A percentile compares a stretch with the other conserved stretches of the same genome.
Conservation (phyloP, 2,888 invertebrate species). For the Podabrus alpinus region DNA sequence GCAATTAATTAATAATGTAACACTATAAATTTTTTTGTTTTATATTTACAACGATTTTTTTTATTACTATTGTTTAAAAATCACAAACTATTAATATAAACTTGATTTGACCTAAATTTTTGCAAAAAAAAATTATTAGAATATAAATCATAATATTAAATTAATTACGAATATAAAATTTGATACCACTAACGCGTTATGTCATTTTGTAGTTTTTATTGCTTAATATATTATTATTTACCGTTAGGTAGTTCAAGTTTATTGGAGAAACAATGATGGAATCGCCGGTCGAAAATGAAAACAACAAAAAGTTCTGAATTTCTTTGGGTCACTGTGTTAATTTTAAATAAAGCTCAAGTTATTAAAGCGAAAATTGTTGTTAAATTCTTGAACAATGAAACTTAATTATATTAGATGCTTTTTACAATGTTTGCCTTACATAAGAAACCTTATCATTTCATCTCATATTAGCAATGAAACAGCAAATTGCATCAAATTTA, state of each 20-base stretch:
- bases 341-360: not conserved
- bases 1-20: not conserved
- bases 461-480: conserved; percentile 3
- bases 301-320: not conserved
- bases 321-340: not conserved
- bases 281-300: not conserved
- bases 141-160: not conserved
- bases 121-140: not conserved
- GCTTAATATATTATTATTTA: not conserved
- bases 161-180: not conserved
- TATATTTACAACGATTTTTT: not conserved
- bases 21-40: not conserved
- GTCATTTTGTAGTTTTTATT: not conserved
- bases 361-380: not conserved
- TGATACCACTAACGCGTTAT: not conserved
- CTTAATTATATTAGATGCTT: not conserved
- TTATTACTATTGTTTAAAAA: not conserved
- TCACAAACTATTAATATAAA: not conserved
- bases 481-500: not conserved
- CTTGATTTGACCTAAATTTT: not conserved
- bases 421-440: not conserved
- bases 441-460: not conserved
- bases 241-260: not conserved
- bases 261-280: not conserved
- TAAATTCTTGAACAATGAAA: not conserved